Evolutionary conservation across 2,888 invertebrate genomes (phyloP).

Genomic region (Drosophila testacea): DNA sequence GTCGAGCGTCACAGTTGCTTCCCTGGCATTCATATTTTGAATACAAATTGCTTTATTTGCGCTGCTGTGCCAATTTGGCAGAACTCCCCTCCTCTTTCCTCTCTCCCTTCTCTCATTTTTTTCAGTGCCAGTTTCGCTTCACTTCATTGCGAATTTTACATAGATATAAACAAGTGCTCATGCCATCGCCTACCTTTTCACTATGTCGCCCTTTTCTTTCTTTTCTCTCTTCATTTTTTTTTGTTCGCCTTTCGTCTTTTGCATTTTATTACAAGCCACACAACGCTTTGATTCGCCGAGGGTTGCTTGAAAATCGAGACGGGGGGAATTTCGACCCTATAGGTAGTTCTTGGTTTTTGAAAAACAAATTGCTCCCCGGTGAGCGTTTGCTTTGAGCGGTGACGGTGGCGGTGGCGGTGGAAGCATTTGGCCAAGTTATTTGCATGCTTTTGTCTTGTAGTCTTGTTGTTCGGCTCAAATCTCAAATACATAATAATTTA

Average conservation of each 20-base stretch:
- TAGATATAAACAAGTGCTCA: conserved; percentile 76
- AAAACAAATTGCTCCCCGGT: conserved; percentile 76
- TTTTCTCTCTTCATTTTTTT: conserved; percentile 17
- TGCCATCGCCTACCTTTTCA: conserved; percentile 72
- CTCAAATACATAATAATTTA: conserved; percentile 79
- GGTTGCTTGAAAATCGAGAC: conserved; percentile 30
- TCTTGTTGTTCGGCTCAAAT: conserved; percentile 28
- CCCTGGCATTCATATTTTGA: conserved; percentile 84
- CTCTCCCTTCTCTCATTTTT: conserved; percentile 12
- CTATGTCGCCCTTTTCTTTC: conserved; percentile 29
- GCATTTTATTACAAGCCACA: conserved; percentile 73
- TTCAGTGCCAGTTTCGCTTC: conserved; percentile 52
- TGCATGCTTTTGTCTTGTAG: conserved; percentile 61
- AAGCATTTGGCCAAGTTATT: conserved; percentile 67
- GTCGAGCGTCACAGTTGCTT: conserved; percentile 70
- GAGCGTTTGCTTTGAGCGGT: conserved; percentile 56
- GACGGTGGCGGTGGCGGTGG: conserved; percentile 28
- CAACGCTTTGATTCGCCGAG: conserved; percentile 59
- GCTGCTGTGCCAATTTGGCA: conserved; percentile 75
- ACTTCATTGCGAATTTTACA: conserved; percentile 75
- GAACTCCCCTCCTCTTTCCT: not conserved
- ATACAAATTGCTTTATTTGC: conserved; percentile 85
- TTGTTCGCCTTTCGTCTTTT: conserved; percentile 44
- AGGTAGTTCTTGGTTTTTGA: conserved; percentile 46
- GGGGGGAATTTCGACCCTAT: conserved; percentile 19